Evolutionary conservation across 1,140 invertebrate species (phyloP), one percentile per base, ranked within the genome.

Genomic region (Macrocentrus cingulum): DNA sequence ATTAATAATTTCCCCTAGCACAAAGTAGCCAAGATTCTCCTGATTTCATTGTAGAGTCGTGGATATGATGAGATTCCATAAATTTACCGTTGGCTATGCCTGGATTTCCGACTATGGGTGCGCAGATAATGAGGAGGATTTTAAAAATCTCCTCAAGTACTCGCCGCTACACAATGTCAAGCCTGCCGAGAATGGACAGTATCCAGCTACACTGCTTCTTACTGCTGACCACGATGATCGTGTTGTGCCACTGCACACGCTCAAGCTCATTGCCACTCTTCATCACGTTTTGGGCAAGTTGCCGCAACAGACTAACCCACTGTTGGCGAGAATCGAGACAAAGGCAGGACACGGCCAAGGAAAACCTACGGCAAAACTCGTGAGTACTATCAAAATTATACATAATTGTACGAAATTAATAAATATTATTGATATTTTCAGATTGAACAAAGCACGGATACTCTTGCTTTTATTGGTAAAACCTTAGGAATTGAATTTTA

Each of bases 201-300:
- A 97, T 83, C 97, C 97, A 20, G 87, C 95, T 4, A 91, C 88
- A 2, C 78, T 99, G 16, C 82, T 99, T 25, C 74, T 95, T 53
- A 99, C 97, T 18, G 97, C 92, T 13, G 96, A 99, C 83, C 97
- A 99, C 77, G 97, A 99, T 81, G 97, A 99, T 82, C 86, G 97
- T 60, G 96, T 98, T 51, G 94, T 97, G 50, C 95, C 95, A 25
- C 84, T 95, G 52, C 97, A 99, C 79, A 96, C 94, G 53, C 84
- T 98, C 3, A 99, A 99, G 81, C 94, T 92, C 70, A 91, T 95
- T 52, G 94, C 97, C 0, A 85, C 92, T 66, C 78, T 99, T 41
- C 97, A 99, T 71, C 79, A 95, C 66, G 82, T 80, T 19, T 75
- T 94, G 37, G 84, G 87, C 41, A 74, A 79, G 37, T 71, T 84